Evolutionary conservation across 2,888 invertebrate genomes (phyloP).

Genomic region (Dioctria linearis): DNA sequence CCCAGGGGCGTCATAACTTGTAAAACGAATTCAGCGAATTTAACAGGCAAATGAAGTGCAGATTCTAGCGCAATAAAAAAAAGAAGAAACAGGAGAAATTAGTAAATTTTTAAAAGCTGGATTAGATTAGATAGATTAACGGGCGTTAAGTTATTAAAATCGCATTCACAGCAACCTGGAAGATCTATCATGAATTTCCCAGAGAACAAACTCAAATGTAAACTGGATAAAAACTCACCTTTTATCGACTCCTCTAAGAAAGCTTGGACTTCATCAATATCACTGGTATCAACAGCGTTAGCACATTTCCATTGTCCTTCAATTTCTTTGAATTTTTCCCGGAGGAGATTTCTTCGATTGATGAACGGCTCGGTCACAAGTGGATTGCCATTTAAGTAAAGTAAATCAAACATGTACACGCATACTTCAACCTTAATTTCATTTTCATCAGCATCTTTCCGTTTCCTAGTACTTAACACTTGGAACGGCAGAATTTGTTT

Average conservation of each 20-base stretch:
- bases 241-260: conserved; percentile 96
- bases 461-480: conserved; percentile 93
- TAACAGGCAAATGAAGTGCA: no score
- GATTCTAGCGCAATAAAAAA: no score
- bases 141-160: no score
- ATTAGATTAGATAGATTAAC: no score
- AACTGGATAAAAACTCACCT: conserved; percentile 71
- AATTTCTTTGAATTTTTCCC: conserved; percentile 79
- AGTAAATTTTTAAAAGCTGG: no score
- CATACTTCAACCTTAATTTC: conserved; percentile 85
- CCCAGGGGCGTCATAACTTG: no score
- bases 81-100: no score
- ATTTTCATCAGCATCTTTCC: conserved; percentile 80
- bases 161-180: neutral
- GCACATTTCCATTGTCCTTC: conserved; percentile 93
- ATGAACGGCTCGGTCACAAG: conserved; percentile 85
- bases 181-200: neutral
- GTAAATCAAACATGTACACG: conserved; percentile 95
- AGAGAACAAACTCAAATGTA: neutral
- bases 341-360: conserved; percentile 81
- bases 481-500: conserved; percentile 97
- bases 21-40: no score
- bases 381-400: conserved; percentile 91
- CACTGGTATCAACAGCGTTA: conserved; percentile 83
- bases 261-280: conserved; percentile 92